phyloP scores from a whole-genome alignment of 2,888 invertebrate genomes.

The Caenorhabditis japonica region DNA sequence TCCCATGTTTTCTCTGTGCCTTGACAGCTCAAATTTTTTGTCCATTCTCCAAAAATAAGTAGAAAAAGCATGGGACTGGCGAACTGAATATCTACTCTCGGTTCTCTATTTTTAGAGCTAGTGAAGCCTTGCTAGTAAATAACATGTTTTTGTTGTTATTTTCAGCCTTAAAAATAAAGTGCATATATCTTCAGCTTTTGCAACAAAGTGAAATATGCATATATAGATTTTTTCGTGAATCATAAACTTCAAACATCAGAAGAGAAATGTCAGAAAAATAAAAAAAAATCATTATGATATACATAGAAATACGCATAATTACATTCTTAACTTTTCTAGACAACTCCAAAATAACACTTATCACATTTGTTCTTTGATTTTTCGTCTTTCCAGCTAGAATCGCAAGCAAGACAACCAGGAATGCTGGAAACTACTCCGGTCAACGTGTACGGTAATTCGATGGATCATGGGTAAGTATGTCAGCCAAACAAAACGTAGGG shows the following conservation, averaged over 20 bases:
- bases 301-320: no score
- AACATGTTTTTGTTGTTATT: conserved; percentile 38
- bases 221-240: no score
- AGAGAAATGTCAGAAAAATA: no score
- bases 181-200: conserved; percentile 3
- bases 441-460: conserved; percentile 55
- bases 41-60: conserved; percentile 1
- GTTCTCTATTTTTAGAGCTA: conserved; percentile 44
- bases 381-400: conserved; percentile 17
- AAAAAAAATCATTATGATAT: no score
- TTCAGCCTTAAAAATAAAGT: conserved; percentile 22
- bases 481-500: not conserved
- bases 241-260: no score
- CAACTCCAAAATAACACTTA: no score
- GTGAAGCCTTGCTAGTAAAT: conserved; percentile 33
- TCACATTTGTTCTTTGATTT: not conserved
- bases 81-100: conserved; percentile 43
- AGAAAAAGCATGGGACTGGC: conserved; percentile 24
- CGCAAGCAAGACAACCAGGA: conserved; percentile 27
- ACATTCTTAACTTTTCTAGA: no score
- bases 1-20: conserved; percentile 5
- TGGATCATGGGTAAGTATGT: conserved; percentile 55
- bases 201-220: no score
- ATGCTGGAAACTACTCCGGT: conserved; percentile 58
- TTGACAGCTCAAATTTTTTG: conserved; percentile 33